Conservation (phyloP, 2,888 invertebrate species). For the Blastobasis adustella region DNA sequence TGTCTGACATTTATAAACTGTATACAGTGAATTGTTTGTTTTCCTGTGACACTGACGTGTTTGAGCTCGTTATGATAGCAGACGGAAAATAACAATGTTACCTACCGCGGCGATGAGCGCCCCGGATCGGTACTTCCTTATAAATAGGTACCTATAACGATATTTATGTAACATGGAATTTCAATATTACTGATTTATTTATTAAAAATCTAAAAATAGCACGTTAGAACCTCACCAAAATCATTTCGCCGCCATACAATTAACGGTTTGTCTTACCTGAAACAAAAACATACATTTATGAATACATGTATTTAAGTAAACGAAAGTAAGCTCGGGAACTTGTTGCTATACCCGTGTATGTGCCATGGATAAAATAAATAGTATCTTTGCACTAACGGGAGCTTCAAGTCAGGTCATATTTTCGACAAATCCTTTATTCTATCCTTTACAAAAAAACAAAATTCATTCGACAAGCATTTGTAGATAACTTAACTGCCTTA, state of each 20-base stretch:
- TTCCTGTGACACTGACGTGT: neutral
- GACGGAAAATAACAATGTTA: neutral
- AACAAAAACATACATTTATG: conserved; percentile 34
- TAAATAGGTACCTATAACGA: conserved; percentile 13
- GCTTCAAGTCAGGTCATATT: too few species aligned
- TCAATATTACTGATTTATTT: too few species aligned
- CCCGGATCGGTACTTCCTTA: conserved; percentile 5
- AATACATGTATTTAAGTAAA: too few species aligned
- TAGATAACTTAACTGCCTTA: too few species aligned
- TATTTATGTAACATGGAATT: conserved; percentile 18
- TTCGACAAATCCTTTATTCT: too few species aligned
- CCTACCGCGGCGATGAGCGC: neutral
- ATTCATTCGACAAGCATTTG: too few species aligned
- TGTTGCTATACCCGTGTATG: too few species aligned
- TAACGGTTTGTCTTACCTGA: conserved; percentile 46
- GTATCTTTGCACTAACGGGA: too few species aligned
- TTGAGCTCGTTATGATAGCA: neutral
- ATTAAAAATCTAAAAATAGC: conserved; percentile 9
- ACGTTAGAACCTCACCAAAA: conserved; percentile 43
- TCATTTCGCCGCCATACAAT: conserved; percentile 30
- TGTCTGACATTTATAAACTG: too few species aligned
- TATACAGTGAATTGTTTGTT: neutral
- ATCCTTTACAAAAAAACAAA: too few species aligned
- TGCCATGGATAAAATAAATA: too few species aligned
- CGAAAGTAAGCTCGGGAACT: too few species aligned